phyloP scores from a whole-genome alignment of 2,888 invertebrate genomes.

The Galeopsomyia nigrocyanea region DNA sequence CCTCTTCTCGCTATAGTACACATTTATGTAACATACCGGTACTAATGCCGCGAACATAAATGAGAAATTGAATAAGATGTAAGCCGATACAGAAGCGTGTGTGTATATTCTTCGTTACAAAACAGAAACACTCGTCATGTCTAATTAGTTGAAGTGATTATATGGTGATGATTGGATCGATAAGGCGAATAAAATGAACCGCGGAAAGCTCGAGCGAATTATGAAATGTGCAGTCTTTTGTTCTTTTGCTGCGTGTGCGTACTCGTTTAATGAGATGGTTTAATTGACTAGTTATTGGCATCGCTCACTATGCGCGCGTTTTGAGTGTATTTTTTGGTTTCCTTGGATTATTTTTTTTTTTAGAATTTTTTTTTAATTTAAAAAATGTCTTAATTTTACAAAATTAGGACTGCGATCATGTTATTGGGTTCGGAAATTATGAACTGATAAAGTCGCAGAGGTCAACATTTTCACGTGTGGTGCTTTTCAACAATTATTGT shows the following conservation, averaged over 20 bases:
- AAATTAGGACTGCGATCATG: too few species aligned
- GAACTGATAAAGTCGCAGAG: too few species aligned
- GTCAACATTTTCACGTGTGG: too few species aligned
- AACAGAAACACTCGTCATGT: constrained; percentile 28
- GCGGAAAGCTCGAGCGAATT: constrained; percentile 14
- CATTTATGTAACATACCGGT: constrained; percentile 10
- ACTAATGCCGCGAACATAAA: constrained; percentile 15
- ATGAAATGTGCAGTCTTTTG: constrained; percentile 31
- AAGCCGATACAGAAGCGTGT: constrained; percentile 4
- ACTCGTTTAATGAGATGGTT: too few species aligned
- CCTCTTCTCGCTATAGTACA: neutral
- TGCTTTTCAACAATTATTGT: too few species aligned
- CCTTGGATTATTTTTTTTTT: too few species aligned
- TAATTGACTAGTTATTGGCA: too few species aligned
- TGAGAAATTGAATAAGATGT: constrained; percentile 33
- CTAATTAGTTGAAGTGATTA: constrained; percentile 34
- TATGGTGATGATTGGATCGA: constrained; percentile 8
- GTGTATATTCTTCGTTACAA: constrained; percentile 8
- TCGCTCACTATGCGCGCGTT: too few species aligned
- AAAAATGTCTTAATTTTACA: too few species aligned
- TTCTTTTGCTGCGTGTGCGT: neutral
- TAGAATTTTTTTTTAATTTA: too few species aligned
- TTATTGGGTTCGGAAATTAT: too few species aligned
- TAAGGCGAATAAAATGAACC: constrained; percentile 10
- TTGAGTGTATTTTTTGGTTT: too few species aligned